A percentile compares a stretch with the other conserved stretches of the same genome.
Evolutionary conservation across 2,113 vertebrate species (phyloP).

Genomic region (Nycticryphes semicollaris): DNA sequence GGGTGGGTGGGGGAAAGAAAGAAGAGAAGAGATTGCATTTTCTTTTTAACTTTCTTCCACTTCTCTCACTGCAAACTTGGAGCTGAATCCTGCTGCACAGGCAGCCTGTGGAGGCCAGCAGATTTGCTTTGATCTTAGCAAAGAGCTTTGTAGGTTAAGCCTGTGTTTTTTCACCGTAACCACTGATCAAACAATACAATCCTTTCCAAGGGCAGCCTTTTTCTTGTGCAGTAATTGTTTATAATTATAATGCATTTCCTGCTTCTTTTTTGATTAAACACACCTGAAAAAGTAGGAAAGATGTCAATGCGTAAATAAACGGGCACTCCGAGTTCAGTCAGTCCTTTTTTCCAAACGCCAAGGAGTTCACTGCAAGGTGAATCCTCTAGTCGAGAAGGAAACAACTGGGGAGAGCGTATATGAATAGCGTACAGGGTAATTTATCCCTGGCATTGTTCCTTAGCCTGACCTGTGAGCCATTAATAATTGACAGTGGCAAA

Average conservation of each 20-base stretch:
- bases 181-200: constrained; percentile 2
- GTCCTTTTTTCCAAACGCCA: not conserved
- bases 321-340: not conserved
- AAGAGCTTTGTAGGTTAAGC: constrained; percentile 5
- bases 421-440: constrained; percentile 16
- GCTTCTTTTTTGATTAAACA: constrained; percentile 57
- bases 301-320: constrained; percentile 50
- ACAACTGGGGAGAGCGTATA: constrained; percentile 3
- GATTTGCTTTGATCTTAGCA: constrained; percentile 48
- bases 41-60: not conserved
- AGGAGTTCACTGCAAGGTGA: constrained; percentile 18
- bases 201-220: constrained; percentile 11
- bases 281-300: constrained; percentile 57
- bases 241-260: constrained; percentile 57
- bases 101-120: not conserved
- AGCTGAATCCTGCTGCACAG: not conserved
- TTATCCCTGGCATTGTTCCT: constrained; percentile 51
- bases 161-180: constrained; percentile 37
- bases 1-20: not conserved
- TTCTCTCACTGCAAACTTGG: not conserved
- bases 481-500: constrained; percentile 53
- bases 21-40: not conserved
- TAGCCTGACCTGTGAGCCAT: constrained; percentile 18
- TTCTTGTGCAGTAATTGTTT: constrained; percentile 29
- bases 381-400: not conserved